phyloP scores from a whole-genome alignment of 2,113 vertebrate genomes.

The Rhagologus leucostigma region DNA sequence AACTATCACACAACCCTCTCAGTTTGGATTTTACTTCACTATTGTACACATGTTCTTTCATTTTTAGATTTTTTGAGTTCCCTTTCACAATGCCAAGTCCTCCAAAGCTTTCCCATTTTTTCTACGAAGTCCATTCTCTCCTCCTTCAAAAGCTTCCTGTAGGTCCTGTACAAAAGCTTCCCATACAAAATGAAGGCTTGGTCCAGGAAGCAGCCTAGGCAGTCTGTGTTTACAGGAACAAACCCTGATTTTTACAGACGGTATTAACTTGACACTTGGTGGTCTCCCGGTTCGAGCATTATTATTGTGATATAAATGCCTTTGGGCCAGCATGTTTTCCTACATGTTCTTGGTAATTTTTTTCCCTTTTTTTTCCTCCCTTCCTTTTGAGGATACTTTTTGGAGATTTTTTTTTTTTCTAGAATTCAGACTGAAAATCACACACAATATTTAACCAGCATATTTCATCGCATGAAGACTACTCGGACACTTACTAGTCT shows the following conservation, averaged over 20 bases:
- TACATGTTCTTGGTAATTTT: background rate
- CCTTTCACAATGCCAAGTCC: background rate
- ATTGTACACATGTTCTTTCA: background rate
- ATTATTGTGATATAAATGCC: background rate
- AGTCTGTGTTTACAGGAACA: background rate
- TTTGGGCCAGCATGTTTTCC: background rate
- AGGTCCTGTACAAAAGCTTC: background rate
- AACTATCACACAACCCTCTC: background rate
- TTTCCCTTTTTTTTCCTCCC: accelerated
- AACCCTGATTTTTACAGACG: background rate
- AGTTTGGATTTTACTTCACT: background rate
- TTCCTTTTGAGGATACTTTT: background rate
- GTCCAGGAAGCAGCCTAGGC: background rate
- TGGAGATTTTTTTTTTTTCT: background rate
- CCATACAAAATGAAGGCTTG: background rate
- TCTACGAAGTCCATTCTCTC: background rate
- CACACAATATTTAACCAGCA: background rate
- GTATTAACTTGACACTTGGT: background rate
- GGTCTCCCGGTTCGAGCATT: background rate
- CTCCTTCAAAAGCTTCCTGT: slow-evolving; percentile 30
- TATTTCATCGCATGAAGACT: background rate
- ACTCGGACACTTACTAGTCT: background rate
- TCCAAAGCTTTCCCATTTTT: background rate
- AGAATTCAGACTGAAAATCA: background rate
- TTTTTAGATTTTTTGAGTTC: background rate